Conservation (phyloP, 2,797 vertebrate genomes). For the Ciconia nigra region DNA sequence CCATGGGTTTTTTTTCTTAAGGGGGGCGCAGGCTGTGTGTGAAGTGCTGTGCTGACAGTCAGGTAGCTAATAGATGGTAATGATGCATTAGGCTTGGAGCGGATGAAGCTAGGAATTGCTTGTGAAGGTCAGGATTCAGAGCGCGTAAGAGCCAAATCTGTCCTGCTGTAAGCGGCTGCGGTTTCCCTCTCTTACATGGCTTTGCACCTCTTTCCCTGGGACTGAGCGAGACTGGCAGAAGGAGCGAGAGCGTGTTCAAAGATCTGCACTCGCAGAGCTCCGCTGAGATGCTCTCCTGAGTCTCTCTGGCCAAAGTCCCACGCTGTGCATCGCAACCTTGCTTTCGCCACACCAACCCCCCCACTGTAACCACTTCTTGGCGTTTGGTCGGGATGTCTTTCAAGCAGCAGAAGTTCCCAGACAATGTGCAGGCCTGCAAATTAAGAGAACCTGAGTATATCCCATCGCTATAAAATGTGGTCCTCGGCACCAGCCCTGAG, state of each 20-base stretch:
- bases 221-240: not conserved
- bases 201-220: not conserved
- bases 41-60: not conserved
- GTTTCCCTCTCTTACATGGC: not conserved
- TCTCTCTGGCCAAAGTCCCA: not conserved
- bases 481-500: not conserved
- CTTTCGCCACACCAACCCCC: not conserved
- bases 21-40: not conserved
- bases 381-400: not conserved
- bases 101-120: not conserved
- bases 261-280: not conserved
- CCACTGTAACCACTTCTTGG: not conserved
- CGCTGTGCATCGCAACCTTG: not conserved
- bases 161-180: not conserved
- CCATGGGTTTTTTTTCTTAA: not conserved
- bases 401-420: constrained; percentile 15
- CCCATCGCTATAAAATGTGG: not conserved
- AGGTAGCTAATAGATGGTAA: not conserved
- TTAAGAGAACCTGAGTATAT: not conserved
- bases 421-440: not conserved
- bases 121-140: not conserved
- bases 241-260: not conserved
- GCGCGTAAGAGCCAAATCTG: not conserved
- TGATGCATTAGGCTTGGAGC: not conserved
- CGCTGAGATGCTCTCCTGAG: not conserved